Base-by-base conservation (phyloP, 2,797 vertebrate genomes). In the Staurois parvus region DNA sequence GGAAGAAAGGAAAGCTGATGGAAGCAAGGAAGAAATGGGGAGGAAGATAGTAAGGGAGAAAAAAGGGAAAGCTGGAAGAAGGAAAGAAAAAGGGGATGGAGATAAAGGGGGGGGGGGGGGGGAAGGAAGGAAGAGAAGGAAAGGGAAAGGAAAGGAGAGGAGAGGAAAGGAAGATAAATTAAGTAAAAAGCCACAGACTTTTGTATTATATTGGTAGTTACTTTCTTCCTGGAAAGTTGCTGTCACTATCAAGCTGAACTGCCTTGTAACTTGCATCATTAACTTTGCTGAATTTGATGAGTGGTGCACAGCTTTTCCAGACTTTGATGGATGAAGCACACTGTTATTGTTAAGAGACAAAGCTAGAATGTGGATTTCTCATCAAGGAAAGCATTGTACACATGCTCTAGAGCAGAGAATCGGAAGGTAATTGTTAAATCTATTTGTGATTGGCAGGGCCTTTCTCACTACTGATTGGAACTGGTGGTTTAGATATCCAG, bases 261-360 rank as follows among this genome's bases (percentile, higher is more conserved):
- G 56, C 69, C 64, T 79, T 79, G 69, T 79, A 84, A 79, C 29
- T 72, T 84, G 68, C 76, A 79, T 84, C 76, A 79, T 79, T 84
- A 84, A 72, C 21, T 29, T 45, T 73, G 52, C 83, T 45, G 52
- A 79, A 67, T 45, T 76, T 84, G 82, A 77, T 72, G 52, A 84
- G 75, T 62, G 26, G 34, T 37, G 67, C 76, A 76, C 67, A 45
- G 45, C 28, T 84, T 84, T 84, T 34, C 52, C 74, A 45, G 76
- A 78, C 76, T 45, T 73, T 79, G 83, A 84, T 84, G 83, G 76
- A 84, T 79, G 69, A 30, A 62, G 76, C 37, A 73, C 34, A 15
- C 32, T 72, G 37, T 42, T 72, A 62, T 62, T 79, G 76, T 73
- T 77, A 78, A 72, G n/a, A 79, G 56, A 84, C 59, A 84, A 84